Percentiles rank a stretch among this genome's conserved stretches.
These are phyloP conservation scores for Ceratothoa steindachneri DNA, from an alignment of 2,888 invertebrate genomes.

Conservation along the genomic window DNA sequence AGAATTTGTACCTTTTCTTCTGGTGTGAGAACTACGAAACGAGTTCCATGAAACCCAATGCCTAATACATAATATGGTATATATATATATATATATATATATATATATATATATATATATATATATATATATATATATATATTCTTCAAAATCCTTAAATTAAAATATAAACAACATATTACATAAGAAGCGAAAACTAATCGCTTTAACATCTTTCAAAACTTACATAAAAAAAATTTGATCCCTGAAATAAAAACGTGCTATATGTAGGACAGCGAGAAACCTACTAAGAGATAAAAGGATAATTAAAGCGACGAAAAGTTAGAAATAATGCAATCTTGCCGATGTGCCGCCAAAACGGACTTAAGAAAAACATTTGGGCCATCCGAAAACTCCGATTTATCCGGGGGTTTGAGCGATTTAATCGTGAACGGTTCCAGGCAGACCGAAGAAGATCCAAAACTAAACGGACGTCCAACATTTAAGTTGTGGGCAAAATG, in stretches of 20 bases:
- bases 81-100: conserved; percentile 14
- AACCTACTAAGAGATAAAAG: no score
- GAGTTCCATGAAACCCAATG: not conserved
- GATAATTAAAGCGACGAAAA: no score
- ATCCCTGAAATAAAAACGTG: not conserved
- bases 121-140: conserved; percentile 2
- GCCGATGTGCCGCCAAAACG: no score
- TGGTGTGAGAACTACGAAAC: not conserved
- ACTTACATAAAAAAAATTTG: not conserved
- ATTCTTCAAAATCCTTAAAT: not conserved
- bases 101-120: conserved; percentile 12
- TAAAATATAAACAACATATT: not conserved
- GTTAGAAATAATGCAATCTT: no score
- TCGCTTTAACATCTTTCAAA: not conserved
- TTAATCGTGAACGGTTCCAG: no score
- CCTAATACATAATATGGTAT: conserved; percentile 7
- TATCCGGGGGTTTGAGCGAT: no score
- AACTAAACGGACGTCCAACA: no score
- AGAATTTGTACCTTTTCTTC: not conserved
- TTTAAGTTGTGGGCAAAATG: no score
- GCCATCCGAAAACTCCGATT: no score
- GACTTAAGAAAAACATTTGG: no score
- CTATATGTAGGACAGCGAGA: no score
- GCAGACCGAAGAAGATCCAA: no score
- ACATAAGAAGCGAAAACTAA: not conserved